These are phyloP conservation scores for Mionectes macconnelli DNA, from an alignment of 2,113 vertebrate genomes.

Conservation along the genomic window DNA sequence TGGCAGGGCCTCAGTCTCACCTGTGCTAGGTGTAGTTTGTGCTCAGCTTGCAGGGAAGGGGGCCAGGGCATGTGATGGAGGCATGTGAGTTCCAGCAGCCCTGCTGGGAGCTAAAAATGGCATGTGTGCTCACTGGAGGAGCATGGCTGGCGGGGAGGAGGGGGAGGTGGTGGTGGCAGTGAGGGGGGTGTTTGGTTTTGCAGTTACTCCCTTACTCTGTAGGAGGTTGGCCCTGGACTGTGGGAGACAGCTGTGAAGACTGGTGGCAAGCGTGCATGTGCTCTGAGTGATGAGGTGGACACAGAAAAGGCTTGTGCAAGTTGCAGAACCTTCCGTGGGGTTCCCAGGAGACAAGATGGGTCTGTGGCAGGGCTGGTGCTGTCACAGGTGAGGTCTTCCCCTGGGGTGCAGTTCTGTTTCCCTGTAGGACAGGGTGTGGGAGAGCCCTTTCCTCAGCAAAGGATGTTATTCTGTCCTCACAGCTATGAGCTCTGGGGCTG, in stretches of 20 bases:
- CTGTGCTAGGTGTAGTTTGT: conserved; percentile 25
- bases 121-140: conserved; percentile 61
- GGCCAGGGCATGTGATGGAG: conserved; percentile 48
- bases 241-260: conserved; percentile 4
- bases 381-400: background rate
- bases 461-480: background rate
- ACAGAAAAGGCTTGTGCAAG: background rate
- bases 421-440: background rate
- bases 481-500: background rate
- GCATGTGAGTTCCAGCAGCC: conserved; percentile 47
- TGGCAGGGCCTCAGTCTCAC: rapidly evolving
- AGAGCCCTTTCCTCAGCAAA: background rate
- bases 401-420: background rate
- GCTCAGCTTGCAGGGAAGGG: background rate
- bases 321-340: rapidly evolving
- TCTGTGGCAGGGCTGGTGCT: background rate
- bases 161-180: background rate
- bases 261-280: background rate
- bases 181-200: background rate
- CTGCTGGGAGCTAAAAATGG: conserved; percentile 59
- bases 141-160: conserved; percentile 21
- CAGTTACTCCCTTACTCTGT: background rate
- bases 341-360: background rate
- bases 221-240: background rate
- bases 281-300: background rate